Evolutionary conservation across 1,140 invertebrate genomes (phyloP).

Genomic region (Drosophila lacteicornis): DNA sequence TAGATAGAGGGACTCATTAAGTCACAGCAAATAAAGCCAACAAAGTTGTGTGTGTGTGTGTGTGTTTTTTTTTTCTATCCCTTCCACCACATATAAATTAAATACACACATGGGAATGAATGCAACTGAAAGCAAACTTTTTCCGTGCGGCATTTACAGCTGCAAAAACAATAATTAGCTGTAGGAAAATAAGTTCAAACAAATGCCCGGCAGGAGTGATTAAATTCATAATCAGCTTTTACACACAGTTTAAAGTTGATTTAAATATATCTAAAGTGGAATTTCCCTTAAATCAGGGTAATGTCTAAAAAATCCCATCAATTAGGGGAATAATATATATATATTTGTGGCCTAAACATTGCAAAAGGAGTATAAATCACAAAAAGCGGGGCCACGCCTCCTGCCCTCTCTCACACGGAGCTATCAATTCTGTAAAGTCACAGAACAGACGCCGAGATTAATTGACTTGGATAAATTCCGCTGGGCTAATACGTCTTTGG

Average conservation of each 20-base stretch:
- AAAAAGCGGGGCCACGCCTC: background rate
- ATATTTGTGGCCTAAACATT: background rate
- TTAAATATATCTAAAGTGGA: background rate
- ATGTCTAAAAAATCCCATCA: background rate
- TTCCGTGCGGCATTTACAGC: conserved; percentile 10
- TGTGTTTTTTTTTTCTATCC: background rate
- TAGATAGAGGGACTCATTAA: conserved; percentile 15
- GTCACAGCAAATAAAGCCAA: conserved; percentile 19
- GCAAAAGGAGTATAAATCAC: conserved; percentile 20
- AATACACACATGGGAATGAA: conserved; percentile 14
- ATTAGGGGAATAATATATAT: background rate
- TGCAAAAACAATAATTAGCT: conserved; percentile 30
- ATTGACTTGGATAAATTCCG: conserved; percentile 68
- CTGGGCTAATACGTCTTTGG: conserved; percentile 50
- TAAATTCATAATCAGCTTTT: conserved; percentile 9
- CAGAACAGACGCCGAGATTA: conserved; percentile 61
- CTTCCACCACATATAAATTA: background rate
- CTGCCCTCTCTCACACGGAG: background rate
- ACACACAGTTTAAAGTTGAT: too few species aligned
- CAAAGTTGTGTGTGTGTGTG: conserved; percentile 9
- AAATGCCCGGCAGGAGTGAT: background rate
- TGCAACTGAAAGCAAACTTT: conserved; percentile 19
- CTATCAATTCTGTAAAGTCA: conserved; percentile 47
- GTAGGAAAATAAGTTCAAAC: background rate
- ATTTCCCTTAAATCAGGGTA: background rate